A percentile compares a stretch with the other conserved stretches of the same genome.
These are phyloP conservation scores for Drosophila eugracilis DNA, from an alignment of 1,140 invertebrate genomes.

Conservation along the genomic window DNA sequence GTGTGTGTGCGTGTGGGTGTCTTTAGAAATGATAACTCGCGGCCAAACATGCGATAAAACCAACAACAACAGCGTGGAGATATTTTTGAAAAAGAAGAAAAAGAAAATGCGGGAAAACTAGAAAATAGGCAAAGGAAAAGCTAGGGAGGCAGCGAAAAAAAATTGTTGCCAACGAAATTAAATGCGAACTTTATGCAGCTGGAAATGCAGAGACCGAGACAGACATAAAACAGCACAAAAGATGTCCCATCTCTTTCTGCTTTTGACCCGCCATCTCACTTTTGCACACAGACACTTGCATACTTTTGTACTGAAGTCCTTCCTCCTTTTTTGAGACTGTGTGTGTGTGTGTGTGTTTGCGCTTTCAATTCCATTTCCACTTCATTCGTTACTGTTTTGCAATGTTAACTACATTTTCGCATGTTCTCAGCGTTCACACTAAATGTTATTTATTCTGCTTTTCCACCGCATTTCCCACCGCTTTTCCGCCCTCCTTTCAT, in stretches of 20 bases:
- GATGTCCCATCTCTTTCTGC: constrained; percentile 19
- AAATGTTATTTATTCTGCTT: constrained; percentile 57
- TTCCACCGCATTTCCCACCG: constrained; percentile 3
- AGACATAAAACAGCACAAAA: constrained; percentile 46
- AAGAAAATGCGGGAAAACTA: constrained; percentile 7
- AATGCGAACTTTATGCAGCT: constrained; percentile 80
- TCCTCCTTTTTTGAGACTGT: constrained; percentile 2
- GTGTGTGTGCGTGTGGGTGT: constrained; percentile 31
- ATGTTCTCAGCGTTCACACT: constrained; percentile 58
- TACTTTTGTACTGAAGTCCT: constrained; percentile 58
- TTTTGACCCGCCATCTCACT: not conserved
- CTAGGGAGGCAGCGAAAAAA: constrained; percentile 13
- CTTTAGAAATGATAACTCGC: constrained; percentile 72
- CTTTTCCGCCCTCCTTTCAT: constrained; percentile 14
- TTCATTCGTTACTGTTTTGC: constrained; percentile 80
- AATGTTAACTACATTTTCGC: constrained; percentile 79
- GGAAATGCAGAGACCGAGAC: constrained; percentile 61
- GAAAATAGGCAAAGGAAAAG: constrained; percentile 7
- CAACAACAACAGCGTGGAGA: constrained; percentile 47
- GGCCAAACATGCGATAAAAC: constrained; percentile 70
- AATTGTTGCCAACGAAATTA: constrained; percentile 71
- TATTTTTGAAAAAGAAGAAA: constrained; percentile 49
- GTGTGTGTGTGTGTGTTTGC: constrained; percentile 29
- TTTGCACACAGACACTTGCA: constrained; percentile 43
- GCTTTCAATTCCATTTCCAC: constrained; percentile 69